Base-by-base conservation (phyloP, 2,797 vertebrate species). In the Atherinosoma microstoma region DNA sequence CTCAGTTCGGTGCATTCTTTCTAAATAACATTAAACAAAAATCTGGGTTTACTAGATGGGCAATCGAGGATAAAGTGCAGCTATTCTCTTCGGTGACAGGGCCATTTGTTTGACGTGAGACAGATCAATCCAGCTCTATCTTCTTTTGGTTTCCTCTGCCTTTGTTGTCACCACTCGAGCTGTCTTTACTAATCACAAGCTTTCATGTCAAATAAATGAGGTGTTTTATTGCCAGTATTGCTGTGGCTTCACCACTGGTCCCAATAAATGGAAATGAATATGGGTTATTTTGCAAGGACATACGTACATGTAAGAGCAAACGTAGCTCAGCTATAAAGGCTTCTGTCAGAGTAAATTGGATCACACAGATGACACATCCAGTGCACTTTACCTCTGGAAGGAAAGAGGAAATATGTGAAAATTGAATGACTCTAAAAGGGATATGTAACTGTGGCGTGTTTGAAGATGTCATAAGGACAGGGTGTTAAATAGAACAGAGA, bases 181-280 rank as follows among this genome's bases (percentile, higher is more conserved):
- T 89, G 92, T 91, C 88, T 81, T 89, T 77, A 86, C 73, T 68
- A 83, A 92, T 91, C 89, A 90, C 91, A 76, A 80, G 82, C 85
- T 85, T 84, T 89, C 85, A 75, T 90, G 87, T 93, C 88, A 91
- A 83, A 91, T 89, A 88, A 91, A 92, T 87, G 80, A 89, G 80
- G 84, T 71, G 67, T 75, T 90, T 82, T 89, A 90, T 85, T 85
- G 85, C 56, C 24, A 2, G 61, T 70, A 78, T 72, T 73, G 62
- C 64, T 1, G 24, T 57, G 18, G 49, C 79, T 67, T 70, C 76
- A 76, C 45, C 67, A 45, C 79, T 67, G 76, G 78, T 86, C 80
- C 72, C 72, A 86, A 80, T 86, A 87, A 83, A 90, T 87, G 74
- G 81, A 73, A 84, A 84, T 64, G 79, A 87, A 87, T 85, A 76